These are phyloP conservation scores for Rhopilema esculentum DNA, from an alignment of 30 jellyfish, hydroid and myxozoan species.

Conservation along the genomic window DNA sequence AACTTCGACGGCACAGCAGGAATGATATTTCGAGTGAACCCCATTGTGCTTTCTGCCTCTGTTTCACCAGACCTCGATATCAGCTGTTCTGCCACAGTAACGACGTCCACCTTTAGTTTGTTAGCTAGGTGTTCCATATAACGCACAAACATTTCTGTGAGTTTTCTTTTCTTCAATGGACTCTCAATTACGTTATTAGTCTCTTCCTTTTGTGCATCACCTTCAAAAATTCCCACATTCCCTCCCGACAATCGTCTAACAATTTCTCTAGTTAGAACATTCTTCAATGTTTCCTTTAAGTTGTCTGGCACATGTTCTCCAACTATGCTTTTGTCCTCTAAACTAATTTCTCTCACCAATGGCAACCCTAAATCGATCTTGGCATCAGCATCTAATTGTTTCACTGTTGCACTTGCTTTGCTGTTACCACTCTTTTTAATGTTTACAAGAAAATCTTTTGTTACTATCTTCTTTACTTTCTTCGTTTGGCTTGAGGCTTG, in stretches of 20 bases:
- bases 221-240: background rate
- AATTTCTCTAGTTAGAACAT: constrained; percentile 30
- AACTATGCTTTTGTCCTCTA: background rate
- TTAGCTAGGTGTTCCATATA: constrained; percentile 58
- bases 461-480: constrained; percentile 4
- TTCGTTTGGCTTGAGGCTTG: background rate
- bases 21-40: constrained; percentile 22
- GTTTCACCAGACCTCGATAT: constrained; percentile 27
- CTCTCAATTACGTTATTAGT: background rate
- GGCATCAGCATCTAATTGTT: background rate
- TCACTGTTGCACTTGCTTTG: background rate
- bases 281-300: constrained; percentile 12
- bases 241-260: constrained; percentile 25
- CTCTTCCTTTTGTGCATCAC: background rate
- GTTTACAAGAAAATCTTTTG: constrained; percentile 43
- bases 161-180: constrained; percentile 13
- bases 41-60: constrained; percentile 17
- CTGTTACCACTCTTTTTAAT: background rate
- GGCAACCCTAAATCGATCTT: constrained; percentile 35
- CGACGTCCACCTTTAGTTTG: constrained; percentile 44
- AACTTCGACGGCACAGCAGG: constrained; percentile 29
- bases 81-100: constrained; percentile 62
- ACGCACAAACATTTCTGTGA: constrained; percentile 52
- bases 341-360: background rate
- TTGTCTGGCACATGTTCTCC: constrained; percentile 9